Percentiles rank a stretch among this genome's conserved stretches.
phyloP scores from a whole-genome alignment of 2,797 vertebrate genomes.

The Saxicola maurus region DNA sequence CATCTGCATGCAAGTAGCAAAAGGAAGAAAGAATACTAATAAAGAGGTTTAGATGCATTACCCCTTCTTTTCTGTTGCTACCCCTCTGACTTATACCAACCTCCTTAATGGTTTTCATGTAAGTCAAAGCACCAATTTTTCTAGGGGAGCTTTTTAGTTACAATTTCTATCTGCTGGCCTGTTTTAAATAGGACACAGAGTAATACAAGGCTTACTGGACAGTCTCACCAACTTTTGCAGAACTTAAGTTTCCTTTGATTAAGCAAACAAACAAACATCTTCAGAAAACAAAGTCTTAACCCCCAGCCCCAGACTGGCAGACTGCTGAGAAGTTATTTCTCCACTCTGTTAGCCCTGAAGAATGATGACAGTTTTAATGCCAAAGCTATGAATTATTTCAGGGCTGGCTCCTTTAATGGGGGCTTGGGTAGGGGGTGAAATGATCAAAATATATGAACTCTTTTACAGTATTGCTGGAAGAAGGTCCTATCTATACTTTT shows the following conservation, averaged over 20 bases:
- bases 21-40: background rate
- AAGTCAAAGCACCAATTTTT: background rate
- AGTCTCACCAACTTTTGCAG: background rate
- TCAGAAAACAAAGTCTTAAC: background rate
- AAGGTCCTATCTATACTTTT: background rate
- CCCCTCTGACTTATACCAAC: background rate
- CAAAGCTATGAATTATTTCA: constrained; percentile 7
- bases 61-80: background rate
- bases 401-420: background rate
- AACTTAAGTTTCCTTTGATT: background rate
- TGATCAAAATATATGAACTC: background rate
- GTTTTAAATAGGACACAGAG: background rate
- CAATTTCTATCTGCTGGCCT: background rate
- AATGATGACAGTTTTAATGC: constrained; percentile 6
- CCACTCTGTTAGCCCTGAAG: background rate
- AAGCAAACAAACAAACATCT: background rate
- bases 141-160: background rate
- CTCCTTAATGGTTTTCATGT: background rate
- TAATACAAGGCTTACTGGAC: background rate
- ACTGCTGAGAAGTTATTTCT: constrained; percentile 7
- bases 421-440: background rate
- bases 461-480: background rate
- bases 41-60: background rate
- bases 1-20: background rate
- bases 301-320: background rate